Conservation (phyloP, 2,797 vertebrate genomes). For the Chelmon rostratus region DNA sequence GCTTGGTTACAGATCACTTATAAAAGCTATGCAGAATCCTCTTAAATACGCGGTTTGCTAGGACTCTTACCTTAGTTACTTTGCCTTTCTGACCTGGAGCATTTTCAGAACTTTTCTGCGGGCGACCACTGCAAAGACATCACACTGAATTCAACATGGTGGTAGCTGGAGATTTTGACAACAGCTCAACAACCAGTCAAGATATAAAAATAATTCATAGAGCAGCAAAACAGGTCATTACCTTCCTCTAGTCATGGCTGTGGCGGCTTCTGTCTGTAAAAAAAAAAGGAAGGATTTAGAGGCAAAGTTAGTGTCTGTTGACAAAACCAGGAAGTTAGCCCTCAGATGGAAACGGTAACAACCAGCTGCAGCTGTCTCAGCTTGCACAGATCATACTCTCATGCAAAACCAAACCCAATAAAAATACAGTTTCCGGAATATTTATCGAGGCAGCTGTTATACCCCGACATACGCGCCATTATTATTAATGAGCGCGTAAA, state of each 20-base stretch:
- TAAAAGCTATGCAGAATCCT: background rate
- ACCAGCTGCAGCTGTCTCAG: background rate
- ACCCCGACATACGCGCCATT: conserved; percentile 1
- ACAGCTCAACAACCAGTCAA: background rate
- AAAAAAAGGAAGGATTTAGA: background rate
- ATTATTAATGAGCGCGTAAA: conserved; percentile 4
- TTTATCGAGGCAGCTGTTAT: background rate
- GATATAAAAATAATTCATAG: background rate
- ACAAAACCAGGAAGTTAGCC: conserved; percentile 24
- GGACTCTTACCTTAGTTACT: conserved; percentile 81
- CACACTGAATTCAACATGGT: background rate
- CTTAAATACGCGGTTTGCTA: background rate
- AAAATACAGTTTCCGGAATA: background rate
- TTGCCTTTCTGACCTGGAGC: conserved; percentile 75
- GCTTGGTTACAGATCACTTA: too few relatives aligned
- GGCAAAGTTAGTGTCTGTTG: background rate
- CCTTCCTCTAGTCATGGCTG: conserved; percentile 46
- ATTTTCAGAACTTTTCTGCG: conserved; percentile 85
- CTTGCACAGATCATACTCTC: background rate
- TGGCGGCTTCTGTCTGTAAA: conserved; percentile 18
- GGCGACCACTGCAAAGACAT: conserved; percentile 83
- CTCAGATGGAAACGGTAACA: background rate
- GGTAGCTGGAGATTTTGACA: conserved; percentile 2
- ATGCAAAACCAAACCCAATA: background rate
- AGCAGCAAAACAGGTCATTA: background rate